Evolutionary conservation across 2,797 vertebrate genomes (phyloP).

Genomic region (Chanos chanos): DNA sequence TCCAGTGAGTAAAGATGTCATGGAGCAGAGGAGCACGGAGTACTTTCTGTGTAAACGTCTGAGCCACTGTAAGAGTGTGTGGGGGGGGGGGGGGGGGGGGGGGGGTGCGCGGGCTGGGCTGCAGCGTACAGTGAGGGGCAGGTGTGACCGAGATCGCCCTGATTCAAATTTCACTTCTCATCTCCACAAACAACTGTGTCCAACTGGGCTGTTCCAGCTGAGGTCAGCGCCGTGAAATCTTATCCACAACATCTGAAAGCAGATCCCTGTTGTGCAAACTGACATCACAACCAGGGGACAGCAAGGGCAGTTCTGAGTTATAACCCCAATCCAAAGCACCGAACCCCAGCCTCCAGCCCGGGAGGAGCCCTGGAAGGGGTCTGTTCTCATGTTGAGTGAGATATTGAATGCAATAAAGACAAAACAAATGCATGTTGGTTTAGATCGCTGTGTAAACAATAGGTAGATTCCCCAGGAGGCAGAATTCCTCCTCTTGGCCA

Average conservation of each 20-base stretch:
- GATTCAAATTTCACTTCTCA: conserved; percentile 43
- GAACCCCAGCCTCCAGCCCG: too few species aligned
- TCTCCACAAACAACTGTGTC: conserved; percentile 41
- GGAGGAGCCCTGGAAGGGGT: conserved; percentile 1
- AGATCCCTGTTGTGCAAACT: not conserved
- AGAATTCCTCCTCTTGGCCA: not conserved
- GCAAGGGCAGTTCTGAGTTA: too few species aligned
- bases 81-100: not conserved
- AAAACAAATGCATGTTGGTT: not conserved
- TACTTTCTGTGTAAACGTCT: conserved; percentile 1
- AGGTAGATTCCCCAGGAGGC: too few species aligned
- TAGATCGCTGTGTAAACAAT: not conserved
- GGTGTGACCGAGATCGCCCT: conserved; percentile 28
- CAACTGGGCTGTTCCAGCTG: not conserved
- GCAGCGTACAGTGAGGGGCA: not conserved
- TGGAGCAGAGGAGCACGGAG: not conserved
- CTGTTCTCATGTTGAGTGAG: conserved; percentile 7
- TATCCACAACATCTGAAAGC: not conserved
- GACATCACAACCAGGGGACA: not conserved
- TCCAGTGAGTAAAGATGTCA: conserved; percentile 2
- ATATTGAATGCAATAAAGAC: not conserved
- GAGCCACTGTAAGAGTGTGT: not conserved
- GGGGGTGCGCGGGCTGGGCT: not conserved
- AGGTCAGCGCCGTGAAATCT: not conserved
- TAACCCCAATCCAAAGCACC: too few species aligned